phyloP scores from a whole-genome alignment of 2,113 vertebrate species.

The Oreochromis spilurus region DNA sequence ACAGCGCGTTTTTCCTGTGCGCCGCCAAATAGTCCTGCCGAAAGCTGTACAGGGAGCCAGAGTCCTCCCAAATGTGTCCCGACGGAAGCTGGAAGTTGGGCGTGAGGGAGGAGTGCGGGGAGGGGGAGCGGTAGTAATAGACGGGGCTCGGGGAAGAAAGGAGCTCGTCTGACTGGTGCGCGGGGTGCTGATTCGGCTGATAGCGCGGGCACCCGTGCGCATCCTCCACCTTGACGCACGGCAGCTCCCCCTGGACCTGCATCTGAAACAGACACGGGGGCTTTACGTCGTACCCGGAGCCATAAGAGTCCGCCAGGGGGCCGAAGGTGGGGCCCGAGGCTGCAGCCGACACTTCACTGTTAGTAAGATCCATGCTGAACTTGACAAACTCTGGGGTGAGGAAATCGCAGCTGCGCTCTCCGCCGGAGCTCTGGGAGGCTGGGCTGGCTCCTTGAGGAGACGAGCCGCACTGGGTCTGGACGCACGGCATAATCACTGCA shows the following conservation, averaged over 20 bases:
- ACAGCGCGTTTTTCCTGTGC: constrained; percentile 85
- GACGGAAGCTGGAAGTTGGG: constrained; percentile 80
- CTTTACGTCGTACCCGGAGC: constrained; percentile 88
- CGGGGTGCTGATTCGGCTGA: constrained; percentile 78
- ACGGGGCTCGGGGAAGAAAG: constrained; percentile 82
- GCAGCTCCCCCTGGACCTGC: constrained; percentile 82
- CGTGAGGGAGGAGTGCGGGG: constrained; percentile 78
- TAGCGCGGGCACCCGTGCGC: constrained; percentile 84
- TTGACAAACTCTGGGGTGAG: constrained; percentile 98
- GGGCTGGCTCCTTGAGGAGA: constrained; percentile 96
- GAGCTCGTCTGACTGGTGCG: constrained; percentile 84
- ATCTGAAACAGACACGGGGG: constrained; percentile 94
- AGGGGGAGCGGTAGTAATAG: constrained; percentile 92
- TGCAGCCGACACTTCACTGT: constrained; percentile 84
- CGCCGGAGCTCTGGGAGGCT: constrained; percentile 87
- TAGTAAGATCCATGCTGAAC: constrained; percentile 99
- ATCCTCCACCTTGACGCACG: constrained; percentile 94
- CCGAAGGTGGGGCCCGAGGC: constrained; percentile 87
- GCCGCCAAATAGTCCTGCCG: constrained; percentile 88
- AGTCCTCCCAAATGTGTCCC: constrained; percentile 87
- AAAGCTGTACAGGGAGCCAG: constrained; percentile 85
- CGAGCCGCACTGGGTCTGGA: constrained; percentile 95
- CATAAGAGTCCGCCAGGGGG: constrained; percentile 86
- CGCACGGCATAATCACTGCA: constrained; percentile 91
- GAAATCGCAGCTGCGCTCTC: constrained; percentile 93